phyloP scores from a whole-genome alignment of 1,140 invertebrate species.

The Sycobia sp. region DNA sequence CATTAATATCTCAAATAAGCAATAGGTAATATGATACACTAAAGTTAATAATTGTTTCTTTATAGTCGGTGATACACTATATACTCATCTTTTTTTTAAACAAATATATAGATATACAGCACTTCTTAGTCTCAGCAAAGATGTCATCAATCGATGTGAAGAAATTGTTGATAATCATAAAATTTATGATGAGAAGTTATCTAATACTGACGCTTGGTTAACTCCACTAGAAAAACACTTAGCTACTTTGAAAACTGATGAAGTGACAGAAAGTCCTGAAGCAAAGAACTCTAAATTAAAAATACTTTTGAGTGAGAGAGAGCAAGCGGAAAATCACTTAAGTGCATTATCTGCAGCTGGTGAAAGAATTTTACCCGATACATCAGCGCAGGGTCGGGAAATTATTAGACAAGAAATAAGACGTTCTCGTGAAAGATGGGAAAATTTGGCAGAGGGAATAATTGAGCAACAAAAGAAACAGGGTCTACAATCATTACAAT shows the following conservation, averaged over 20 bases:
- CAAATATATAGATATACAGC: conserved; percentile 73
- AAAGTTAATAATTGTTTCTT: neutral
- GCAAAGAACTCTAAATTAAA: conserved; percentile 73
- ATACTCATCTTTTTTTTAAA: too few species aligned
- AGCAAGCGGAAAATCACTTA: conserved; percentile 81
- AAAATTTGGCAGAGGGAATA: conserved; percentile 79
- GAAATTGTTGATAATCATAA: conserved; percentile 84
- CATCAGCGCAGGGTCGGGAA: conserved; percentile 87
- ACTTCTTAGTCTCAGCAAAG: conserved; percentile 81
- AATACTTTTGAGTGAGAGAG: conserved; percentile 79
- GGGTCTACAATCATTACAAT: conserved; percentile 82
- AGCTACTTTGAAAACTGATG: conserved; percentile 62
- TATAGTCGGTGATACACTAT: too few species aligned
- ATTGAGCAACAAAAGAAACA: conserved; percentile 81
- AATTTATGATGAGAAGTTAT: conserved; percentile 77
- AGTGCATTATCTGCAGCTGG: conserved; percentile 74
- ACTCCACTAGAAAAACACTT: conserved; percentile 77
- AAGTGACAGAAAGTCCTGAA: conserved; percentile 58
- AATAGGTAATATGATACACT: conserved; percentile 63
- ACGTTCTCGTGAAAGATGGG: conserved; percentile 81
- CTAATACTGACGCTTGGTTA: conserved; percentile 79
- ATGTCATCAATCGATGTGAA: conserved; percentile 86
- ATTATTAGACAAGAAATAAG: conserved; percentile 82
- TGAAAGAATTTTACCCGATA: conserved; percentile 88
- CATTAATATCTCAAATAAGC: conserved; percentile 86